These are phyloP conservation scores for Condylura cristata DNA, from an alignment of 2,113 vertebrate genomes.

Conservation along the genomic window DNA sequence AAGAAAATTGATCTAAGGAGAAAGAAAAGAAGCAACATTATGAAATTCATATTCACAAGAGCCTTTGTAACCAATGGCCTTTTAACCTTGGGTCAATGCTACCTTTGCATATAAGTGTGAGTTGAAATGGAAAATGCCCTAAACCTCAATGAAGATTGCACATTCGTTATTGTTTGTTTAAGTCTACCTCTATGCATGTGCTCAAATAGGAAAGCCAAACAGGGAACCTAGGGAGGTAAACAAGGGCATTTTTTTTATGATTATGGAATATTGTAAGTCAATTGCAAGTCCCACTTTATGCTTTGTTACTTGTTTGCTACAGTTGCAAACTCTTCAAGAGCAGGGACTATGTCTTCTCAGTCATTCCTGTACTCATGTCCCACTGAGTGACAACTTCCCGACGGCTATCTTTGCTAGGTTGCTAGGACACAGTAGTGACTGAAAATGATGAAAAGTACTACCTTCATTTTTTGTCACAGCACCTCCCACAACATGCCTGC, in stretches of 20 bases:
- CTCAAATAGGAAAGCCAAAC: background rate
- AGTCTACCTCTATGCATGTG: background rate
- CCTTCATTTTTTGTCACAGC: background rate
- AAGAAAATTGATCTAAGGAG: background rate
- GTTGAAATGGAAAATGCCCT: background rate
- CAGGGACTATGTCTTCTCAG: background rate
- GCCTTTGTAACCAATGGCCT: background rate
- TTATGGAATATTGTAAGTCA: background rate
- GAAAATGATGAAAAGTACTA: background rate
- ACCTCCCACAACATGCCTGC: background rate
- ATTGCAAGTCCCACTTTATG: background rate
- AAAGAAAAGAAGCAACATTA: background rate
- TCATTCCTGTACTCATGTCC: background rate
- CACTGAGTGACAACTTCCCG: background rate
- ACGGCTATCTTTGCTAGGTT: background rate
- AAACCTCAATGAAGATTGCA: background rate
- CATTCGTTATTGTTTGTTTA: background rate
- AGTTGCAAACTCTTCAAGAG: background rate
- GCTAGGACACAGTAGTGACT: background rate
- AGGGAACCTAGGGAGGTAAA: background rate
- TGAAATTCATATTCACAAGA: background rate
- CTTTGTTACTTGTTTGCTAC: background rate
- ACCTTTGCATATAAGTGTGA: background rate
- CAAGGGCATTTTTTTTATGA: background rate
- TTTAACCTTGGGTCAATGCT: background rate